These are phyloP conservation scores for Zele albiditarsus DNA, from an alignment of 2,888 invertebrate species.

Conservation along the genomic window DNA sequence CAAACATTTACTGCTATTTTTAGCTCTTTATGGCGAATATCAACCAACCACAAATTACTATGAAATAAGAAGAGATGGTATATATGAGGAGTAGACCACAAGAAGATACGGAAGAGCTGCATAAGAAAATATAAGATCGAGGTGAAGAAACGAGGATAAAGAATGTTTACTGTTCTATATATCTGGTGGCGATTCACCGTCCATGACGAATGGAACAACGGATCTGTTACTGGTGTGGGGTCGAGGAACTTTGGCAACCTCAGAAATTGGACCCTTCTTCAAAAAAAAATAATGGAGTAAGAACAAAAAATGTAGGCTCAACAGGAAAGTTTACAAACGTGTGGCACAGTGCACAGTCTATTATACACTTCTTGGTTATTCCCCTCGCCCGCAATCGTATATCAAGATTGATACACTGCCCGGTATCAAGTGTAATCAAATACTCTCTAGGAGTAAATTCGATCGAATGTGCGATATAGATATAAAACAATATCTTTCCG, in stretches of 20 bases:
- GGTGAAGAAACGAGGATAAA: neutral
- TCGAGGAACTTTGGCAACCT: slow-evolving; percentile 23
- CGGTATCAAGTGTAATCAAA: neutral
- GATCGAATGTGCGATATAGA: neutral
- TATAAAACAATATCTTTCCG: neutral
- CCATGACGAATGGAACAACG: slow-evolving; percentile 31
- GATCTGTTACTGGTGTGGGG: slow-evolving; percentile 28
- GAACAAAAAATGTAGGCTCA: neutral
- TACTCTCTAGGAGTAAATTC: neutral
- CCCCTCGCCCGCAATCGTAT: neutral
- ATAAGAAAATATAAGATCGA: neutral
- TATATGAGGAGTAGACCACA: neutral
- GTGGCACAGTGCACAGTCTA: neutral
- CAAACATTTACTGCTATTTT: neutral
- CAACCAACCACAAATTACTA: neutral
- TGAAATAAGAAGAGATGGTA: neutral
- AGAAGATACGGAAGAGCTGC: neutral
- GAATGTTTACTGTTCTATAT: slow-evolving; percentile 1
- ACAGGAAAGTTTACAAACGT: neutral
- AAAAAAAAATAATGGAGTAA: neutral
- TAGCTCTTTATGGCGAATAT: neutral
- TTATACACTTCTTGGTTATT: neutral
- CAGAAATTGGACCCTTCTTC: neutral
- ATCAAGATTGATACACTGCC: neutral
- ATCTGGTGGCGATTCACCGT: slow-evolving; percentile 16